These are phyloP conservation scores for Clarias gariepinus DNA, from an alignment of 2,113 vertebrate species.

Conservation along the genomic window DNA sequence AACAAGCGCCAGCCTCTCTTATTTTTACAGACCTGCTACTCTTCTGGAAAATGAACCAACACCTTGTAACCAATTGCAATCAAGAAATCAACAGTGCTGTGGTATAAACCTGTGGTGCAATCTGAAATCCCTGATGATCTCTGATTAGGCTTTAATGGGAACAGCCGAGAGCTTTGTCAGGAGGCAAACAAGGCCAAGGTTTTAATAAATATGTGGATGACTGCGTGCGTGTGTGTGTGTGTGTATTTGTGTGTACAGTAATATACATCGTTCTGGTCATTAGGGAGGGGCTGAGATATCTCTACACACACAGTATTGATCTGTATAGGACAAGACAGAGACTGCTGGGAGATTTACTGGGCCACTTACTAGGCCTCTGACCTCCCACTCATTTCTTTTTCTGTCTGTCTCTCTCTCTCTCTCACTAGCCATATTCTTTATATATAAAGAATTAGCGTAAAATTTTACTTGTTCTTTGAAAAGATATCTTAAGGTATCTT, in stretches of 20 bases:
- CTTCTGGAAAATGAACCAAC: not conserved
- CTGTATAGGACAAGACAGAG: constrained; percentile 35
- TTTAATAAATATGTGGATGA: not conserved
- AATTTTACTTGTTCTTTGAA: not conserved
- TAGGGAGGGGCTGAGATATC: constrained; percentile 38
- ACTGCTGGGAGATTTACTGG: constrained; percentile 43
- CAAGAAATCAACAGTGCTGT: not conserved
- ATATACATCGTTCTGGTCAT: constrained; percentile 14
- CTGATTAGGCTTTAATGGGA: not conserved
- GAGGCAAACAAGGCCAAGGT: not conserved
- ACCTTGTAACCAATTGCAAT: not conserved
- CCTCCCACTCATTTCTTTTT: not conserved
- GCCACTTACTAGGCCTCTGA: constrained; percentile 40
- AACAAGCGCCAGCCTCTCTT: not conserved
- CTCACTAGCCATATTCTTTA: not conserved
- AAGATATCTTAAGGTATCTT: not conserved
- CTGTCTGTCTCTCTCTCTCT: not conserved
- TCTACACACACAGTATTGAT: constrained; percentile 46
- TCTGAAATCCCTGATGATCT: not conserved
- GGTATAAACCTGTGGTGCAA: not conserved
- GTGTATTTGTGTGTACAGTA: not conserved
- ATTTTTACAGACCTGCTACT: not conserved
- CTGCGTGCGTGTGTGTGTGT: not conserved
- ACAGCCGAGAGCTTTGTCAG: not conserved
- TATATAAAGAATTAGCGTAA: not conserved